phyloP scores from a whole-genome alignment of 2,113 vertebrate genomes.

The Chlorodrepanis virens region DNA sequence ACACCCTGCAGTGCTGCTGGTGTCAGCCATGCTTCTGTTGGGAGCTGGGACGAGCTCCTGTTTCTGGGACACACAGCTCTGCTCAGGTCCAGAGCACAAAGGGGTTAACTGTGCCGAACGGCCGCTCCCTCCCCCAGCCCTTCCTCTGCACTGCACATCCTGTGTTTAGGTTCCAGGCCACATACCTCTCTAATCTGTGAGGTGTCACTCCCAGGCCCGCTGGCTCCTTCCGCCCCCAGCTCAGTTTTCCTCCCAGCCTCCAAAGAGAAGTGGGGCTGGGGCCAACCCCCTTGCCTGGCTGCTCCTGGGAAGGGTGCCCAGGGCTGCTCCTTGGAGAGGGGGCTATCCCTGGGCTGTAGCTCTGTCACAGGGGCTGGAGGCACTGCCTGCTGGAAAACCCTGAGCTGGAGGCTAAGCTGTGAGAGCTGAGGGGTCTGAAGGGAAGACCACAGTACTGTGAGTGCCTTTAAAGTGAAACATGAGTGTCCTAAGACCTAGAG shows the following conservation, averaged over 20 bases:
- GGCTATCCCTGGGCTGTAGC: background rate
- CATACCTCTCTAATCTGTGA: constrained; percentile 77
- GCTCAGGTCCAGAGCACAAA: background rate
- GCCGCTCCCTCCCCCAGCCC: constrained; percentile 54
- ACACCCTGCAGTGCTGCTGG: background rate
- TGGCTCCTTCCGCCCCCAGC: constrained; percentile 67
- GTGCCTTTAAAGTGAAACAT: background rate
- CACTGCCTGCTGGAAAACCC: background rate
- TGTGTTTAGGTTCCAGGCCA: constrained; percentile 78
- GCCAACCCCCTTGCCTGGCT: background rate
- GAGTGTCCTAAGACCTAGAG: background rate
- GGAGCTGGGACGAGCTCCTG: background rate
- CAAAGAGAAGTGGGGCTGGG: background rate
- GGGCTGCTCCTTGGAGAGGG: background rate
- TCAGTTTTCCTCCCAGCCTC: constrained; percentile 25
- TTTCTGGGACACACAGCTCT: background rate
- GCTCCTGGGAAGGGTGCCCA: background rate
- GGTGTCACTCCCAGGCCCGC: constrained; percentile 57
- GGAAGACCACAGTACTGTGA: background rate
- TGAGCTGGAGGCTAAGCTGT: background rate
- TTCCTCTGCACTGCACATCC: constrained; percentile 74
- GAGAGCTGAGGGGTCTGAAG: background rate
- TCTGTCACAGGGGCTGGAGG: background rate
- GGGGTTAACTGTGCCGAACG: constrained; percentile 63
- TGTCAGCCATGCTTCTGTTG: background rate